Conservation (phyloP, 2,113 vertebrate species). For the Engystomops pustulosus region DNA sequence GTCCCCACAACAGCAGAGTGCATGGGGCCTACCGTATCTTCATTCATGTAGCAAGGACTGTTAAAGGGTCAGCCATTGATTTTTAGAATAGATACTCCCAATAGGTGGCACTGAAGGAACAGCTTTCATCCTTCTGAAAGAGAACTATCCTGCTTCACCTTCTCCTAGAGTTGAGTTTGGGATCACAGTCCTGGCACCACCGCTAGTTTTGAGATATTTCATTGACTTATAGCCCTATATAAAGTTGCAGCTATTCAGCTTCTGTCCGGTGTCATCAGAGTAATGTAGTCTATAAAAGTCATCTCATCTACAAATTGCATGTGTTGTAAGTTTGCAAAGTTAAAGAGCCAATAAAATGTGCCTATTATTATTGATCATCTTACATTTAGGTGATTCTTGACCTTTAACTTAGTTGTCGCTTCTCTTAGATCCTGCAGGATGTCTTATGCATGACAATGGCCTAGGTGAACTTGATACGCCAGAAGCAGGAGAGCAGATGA, state of each 20-base stretch:
- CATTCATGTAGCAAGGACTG: too few relatives aligned
- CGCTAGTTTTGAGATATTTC: neutral
- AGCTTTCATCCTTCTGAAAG: too few relatives aligned
- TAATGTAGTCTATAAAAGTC: constrained; percentile 14
- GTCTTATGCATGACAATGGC: neutral
- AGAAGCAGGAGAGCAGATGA: too few relatives aligned
- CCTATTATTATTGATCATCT: constrained; percentile 9
- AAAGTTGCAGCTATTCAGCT: too few relatives aligned
- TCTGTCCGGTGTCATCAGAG: neutral
- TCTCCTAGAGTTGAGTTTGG: too few relatives aligned
- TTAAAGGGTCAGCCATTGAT: too few relatives aligned
- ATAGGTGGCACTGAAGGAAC: too few relatives aligned
- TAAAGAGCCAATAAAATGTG: constrained; percentile 16
- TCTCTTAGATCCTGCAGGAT: neutral
- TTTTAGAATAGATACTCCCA: too few relatives aligned
- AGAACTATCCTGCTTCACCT: too few relatives aligned
- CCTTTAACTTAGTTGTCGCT: neutral
- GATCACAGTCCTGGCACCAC: too few relatives aligned
- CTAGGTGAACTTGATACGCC: neutral
- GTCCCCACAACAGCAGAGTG: too few relatives aligned
- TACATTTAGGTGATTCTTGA: neutral
- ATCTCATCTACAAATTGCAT: constrained; percentile 29
- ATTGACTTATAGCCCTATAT: neutral
- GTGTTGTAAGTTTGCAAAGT: neutral
- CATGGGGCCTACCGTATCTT: too few relatives aligned